Base-by-base conservation (phyloP, 2,888 invertebrate genomes). In the Blastobasis adustella region DNA sequence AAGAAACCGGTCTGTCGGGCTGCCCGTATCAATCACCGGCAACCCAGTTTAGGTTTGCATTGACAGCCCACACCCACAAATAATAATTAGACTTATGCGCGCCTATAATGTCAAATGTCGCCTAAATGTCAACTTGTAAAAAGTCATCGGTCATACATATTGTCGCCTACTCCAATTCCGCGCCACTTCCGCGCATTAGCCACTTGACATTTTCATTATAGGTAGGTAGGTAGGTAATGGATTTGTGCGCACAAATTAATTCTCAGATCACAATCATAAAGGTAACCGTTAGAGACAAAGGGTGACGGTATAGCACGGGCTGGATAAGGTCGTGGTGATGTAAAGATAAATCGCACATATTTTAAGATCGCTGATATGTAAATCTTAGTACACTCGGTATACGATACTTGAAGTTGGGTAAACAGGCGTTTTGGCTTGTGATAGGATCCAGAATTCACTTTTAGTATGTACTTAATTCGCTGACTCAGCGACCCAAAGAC, bases 71-170 rank as follows among this genome's bases (percentile, higher is more conserved):
- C 85, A 78, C 85, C 84, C 76, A 79, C 79, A 65, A 67, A 74
- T 76, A 80, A 80, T 83, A 81, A 85, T 84, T 84, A 84, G 81
- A 81, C 71, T 68, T 71, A 73, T 75, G 66, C 69, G 69, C 67
- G 58, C 61, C 67, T 53, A 74, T 77, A 87, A 87, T 87, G 87
- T 87, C 87, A 87, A 85, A 82, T 81, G 85, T 79, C 82, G 65
- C 62, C 65, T 75, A 87, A 87, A 87, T 86, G 86, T 79, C 87
- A 84, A 54, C 42, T 52, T 61, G 57, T 66, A 76, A 79, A 79
- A 79, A 77, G 73, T 73, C 71, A 76, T 67, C 69, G 73, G 71
- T 71, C 72, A 71, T 60, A 59, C 60, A 63, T 55, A 36, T 37
- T 23, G 46, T 43, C 47, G 47, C 47, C 51, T 47, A 47, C 51